Conservation (phyloP, 2,113 vertebrate species). For the Elephas maximus region DNA sequence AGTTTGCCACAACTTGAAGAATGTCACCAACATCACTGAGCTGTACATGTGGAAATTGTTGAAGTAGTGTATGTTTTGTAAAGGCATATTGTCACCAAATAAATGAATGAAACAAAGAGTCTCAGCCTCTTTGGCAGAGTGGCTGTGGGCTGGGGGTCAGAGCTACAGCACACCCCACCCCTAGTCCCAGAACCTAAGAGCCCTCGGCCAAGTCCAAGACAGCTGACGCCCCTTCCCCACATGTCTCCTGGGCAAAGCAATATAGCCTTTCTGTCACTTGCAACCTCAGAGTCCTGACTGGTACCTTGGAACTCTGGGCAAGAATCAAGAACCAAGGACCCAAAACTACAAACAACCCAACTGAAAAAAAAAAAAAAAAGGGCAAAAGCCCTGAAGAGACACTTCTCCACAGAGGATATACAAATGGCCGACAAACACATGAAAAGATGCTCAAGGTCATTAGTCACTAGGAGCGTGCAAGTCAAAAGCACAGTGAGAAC, state of each 20-base stretch:
- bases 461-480: background rate
- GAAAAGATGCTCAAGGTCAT: background rate
- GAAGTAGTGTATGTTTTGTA: background rate
- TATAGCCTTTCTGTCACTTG: background rate
- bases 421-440: background rate
- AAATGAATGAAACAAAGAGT: background rate
- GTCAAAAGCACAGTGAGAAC: background rate
- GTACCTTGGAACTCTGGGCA: background rate
- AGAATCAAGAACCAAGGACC: background rate
- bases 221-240: background rate
- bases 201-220: too few relatives aligned
- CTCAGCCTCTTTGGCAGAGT: accelerated
- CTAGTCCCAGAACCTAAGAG: background rate
- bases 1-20: too few relatives aligned
- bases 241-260: background rate
- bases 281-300: background rate
- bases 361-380: background rate
- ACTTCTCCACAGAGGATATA: background rate
- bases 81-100: background rate
- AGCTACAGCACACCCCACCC: background rate
- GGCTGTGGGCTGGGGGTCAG: too few relatives aligned
- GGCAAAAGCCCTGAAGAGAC: background rate
- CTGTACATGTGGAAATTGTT: background rate
- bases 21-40: background rate
- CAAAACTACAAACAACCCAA: background rate